phyloP scores from a whole-genome alignment of 2,797 vertebrate species.

The Semotilus atromaculatus region DNA sequence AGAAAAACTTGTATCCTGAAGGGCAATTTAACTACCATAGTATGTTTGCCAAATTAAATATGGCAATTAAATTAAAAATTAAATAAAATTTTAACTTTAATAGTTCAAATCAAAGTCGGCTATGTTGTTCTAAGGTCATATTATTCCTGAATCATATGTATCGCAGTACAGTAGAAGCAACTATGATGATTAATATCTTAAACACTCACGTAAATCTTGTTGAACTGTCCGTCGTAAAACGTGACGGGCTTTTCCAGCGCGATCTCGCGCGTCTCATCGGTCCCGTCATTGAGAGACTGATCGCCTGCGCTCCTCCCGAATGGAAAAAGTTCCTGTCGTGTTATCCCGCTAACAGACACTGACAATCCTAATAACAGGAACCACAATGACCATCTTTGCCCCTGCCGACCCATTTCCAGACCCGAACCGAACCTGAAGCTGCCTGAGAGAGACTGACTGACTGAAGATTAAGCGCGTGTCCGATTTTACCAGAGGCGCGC shows the following conservation, averaged over 20 bases:
- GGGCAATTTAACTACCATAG: neutral
- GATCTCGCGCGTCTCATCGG: slow-evolving; percentile 73
- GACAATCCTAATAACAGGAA: slow-evolving; percentile 46
- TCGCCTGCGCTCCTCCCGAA: slow-evolving; percentile 75
- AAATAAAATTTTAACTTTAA: too few relatives aligned
- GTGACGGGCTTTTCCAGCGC: slow-evolving; percentile 66
- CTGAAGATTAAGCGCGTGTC: neutral
- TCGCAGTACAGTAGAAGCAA: neutral
- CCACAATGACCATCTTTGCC: slow-evolving; percentile 27
- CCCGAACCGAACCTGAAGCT: slow-evolving; percentile 21
- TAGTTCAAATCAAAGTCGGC: too few relatives aligned
- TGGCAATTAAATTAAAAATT: too few relatives aligned
- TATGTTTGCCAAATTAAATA: neutral
- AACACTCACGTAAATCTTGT: slow-evolving; percentile 79
- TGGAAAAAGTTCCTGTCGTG: slow-evolving; percentile 69
- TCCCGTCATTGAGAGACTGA: slow-evolving; percentile 68
- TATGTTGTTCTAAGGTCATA: too few relatives aligned
- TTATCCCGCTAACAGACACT: slow-evolving; percentile 58
- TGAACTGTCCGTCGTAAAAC: slow-evolving; percentile 75
- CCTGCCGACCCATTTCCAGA: slow-evolving; percentile 29
- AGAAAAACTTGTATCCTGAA: neutral
- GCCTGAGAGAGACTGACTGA: neutral
- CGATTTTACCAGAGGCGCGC: neutral
- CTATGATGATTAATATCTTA: neutral
- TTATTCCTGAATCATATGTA: neutral